Evolutionary conservation across 2,797 vertebrate species (phyloP), one percentile per base, ranked within the genome.

Genomic region (Bovichtus variegatus): DNA sequence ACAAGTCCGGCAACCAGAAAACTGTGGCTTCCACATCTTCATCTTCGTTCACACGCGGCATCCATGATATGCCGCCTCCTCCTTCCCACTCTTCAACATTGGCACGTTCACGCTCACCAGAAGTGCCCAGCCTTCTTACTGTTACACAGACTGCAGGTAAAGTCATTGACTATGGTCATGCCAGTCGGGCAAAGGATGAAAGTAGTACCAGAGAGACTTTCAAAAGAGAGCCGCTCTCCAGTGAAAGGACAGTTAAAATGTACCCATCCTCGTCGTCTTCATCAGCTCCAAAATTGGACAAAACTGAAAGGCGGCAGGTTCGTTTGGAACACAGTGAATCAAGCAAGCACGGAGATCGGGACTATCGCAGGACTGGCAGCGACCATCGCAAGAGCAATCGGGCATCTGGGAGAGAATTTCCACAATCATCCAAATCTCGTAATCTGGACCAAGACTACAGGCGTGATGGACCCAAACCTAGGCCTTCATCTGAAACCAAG

Each of bases 131-230:
- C 62, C 88, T 93, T 34, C 89, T 94, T 4, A 89, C 88, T n/a
- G 91, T 93, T 10, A 94, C 92, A 9, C 91, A 94, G 57, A 93
- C 87, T 0, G 89, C 92, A 0, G 90, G 92, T 15, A 96, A 97
- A 89, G 96, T 97, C 25, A 97, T 98, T 46, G 97, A 98, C 89
- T 97, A 97, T 12, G 96, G 96, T 49, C 97, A 97, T 46, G 94
- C 95, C 23, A 97, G 96, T 90, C 96, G 96, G 38, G 90, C 92
- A 1, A 94, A 96, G 71, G 88, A 87, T 0, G 82, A 88, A 3
- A 86, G 85, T 29, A 12, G n/a, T 19, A 92, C 94, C 3, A 93
- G 93, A 63, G 94, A 96, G 62, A 92, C 94, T 66, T 90, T 83
- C 44, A 91, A 94, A 71, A 85, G 92, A 36, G 91, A 93, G 57